These are phyloP conservation scores for Cheumatopsyche charites DNA, from an alignment of 1,140 invertebrate genomes.

Conservation along the genomic window DNA sequence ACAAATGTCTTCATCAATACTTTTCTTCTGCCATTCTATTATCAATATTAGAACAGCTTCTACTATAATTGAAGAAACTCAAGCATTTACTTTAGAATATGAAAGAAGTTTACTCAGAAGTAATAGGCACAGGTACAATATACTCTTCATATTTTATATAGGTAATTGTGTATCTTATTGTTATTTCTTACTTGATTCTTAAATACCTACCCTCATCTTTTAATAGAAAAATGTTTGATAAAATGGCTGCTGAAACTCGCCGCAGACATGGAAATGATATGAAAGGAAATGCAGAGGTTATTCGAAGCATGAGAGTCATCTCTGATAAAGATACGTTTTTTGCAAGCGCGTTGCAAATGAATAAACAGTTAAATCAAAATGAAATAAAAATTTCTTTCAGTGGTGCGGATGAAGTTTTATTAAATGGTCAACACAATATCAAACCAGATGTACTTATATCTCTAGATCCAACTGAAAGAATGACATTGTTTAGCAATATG, in stretches of 20 bases:
- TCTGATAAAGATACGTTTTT: slow-evolving; percentile 47
- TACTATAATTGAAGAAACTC: slow-evolving; percentile 53
- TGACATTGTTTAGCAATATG: slow-evolving; percentile 22
- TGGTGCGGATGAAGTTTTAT: slow-evolving; percentile 23
- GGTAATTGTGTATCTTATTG: not conserved
- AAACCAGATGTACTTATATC: slow-evolving; percentile 32
- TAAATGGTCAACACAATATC: slow-evolving; percentile 36
- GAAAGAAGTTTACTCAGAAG: slow-evolving; percentile 40
- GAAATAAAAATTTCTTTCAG: slow-evolving; percentile 38
- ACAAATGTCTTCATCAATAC: slow-evolving; percentile 54
- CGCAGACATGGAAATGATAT: slow-evolving; percentile 30
- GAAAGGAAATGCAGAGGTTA: slow-evolving; percentile 43
- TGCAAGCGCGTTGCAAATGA: slow-evolving; percentile 39
- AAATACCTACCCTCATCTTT: not conserved
- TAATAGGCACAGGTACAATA: slow-evolving; percentile 43
- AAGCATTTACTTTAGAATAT: slow-evolving; percentile 43
- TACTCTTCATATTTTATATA: slow-evolving; percentile 5
- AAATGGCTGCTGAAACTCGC: slow-evolving; percentile 44
- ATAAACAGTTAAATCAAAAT: slow-evolving; percentile 47
- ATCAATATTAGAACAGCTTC: slow-evolving; percentile 52
- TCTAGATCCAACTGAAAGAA: not conserved
- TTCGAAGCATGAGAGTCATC: slow-evolving; percentile 42
- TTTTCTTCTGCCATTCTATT: slow-evolving; percentile 55
- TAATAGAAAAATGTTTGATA: slow-evolving; percentile 46
- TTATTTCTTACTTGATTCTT: not conserved